Conservation (phyloP, 2,797 vertebrate species). For the Eospalax fontanierii region DNA sequence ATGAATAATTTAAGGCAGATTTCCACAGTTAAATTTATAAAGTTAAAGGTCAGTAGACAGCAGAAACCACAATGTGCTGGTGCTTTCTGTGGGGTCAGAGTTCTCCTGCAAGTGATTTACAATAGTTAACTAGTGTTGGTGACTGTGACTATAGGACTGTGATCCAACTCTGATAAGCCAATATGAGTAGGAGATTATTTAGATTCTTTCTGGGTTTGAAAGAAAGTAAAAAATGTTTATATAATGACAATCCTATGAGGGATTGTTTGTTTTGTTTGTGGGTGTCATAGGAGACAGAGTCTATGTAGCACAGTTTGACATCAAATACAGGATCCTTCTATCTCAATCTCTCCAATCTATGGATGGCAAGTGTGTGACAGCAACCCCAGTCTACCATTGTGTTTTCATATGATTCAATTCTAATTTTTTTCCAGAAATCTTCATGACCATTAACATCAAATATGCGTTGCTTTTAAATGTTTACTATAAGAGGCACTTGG, state of each 20-base stretch:
- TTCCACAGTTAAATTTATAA: conserved; percentile 67
- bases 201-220: neutral
- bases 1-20: conserved; percentile 76
- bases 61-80: conserved; percentile 5
- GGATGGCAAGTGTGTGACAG: neutral
- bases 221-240: neutral
- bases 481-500: neutral
- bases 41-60: conserved; percentile 46
- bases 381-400: neutral
- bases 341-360: neutral
- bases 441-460: neutral
- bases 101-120: conserved; percentile 32
- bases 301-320: neutral
- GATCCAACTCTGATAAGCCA: neutral
- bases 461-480: neutral
- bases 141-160: neutral
- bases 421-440: conserved; percentile 21
- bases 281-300: neutral
- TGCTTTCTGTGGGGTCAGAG: conserved; percentile 30
- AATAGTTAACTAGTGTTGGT: neutral
- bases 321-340: neutral
- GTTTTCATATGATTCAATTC: conserved; percentile 40
- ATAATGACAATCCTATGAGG: neutral
- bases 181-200: neutral
- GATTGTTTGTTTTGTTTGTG: neutral